These are phyloP conservation scores for Sesamia inferens DNA, from an alignment of 2,888 invertebrate species.

Conservation along the genomic window DNA sequence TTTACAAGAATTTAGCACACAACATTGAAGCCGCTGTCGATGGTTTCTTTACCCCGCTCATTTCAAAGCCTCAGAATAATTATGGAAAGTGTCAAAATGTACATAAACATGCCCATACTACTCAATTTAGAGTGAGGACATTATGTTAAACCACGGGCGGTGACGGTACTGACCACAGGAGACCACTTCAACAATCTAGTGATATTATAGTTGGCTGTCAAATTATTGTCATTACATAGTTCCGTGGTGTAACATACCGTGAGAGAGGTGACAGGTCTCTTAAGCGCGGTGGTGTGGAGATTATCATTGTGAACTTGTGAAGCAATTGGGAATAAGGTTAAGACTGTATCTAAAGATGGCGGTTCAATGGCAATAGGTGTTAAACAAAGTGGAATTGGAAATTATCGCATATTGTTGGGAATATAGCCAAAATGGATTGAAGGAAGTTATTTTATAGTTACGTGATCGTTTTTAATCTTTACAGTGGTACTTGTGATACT, in stretches of 20 bases:
- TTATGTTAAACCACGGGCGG: conserved; percentile 69
- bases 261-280: conserved; percentile 52
- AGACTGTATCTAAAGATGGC: conserved; percentile 19
- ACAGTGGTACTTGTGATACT: too few species aligned
- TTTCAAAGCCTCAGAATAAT: conserved; percentile 38
- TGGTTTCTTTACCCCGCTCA: conserved; percentile 9
- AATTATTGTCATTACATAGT: conserved; percentile 62
- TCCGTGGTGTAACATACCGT: conserved; percentile 42
- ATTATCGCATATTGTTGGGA: neutral
- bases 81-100: conserved; percentile 68
- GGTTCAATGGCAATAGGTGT: neutral
- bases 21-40: too few species aligned
- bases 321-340: conserved; percentile 10
- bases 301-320: conserved; percentile 29
- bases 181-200: conserved; percentile 69
- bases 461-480: conserved; percentile 1
- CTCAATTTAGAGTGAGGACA: conserved; percentile 60
- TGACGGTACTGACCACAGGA: conserved; percentile 69
- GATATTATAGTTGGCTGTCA: conserved; percentile 68
- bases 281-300: conserved; percentile 25
- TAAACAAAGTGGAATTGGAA: neutral
- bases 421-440: neutral
- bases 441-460: neutral
- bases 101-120: conserved; percentile 61
- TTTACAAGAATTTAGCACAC: too few species aligned